Evolutionary conservation across 2,113 vertebrate genomes (phyloP).

Genomic region (Maccullochella peelii): DNA sequence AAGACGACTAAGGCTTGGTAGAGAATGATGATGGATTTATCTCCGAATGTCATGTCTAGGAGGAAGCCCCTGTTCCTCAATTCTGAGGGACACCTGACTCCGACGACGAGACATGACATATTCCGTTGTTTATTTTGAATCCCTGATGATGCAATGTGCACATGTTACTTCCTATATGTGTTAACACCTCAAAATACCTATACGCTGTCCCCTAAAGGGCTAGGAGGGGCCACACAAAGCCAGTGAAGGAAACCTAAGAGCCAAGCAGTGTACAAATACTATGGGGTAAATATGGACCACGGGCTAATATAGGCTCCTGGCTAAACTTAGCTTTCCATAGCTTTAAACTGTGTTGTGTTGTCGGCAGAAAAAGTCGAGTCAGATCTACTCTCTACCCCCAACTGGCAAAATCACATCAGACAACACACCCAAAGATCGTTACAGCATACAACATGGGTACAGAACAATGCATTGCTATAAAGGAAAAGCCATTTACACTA

Average conservation of each 20-base stretch:
- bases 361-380: not conserved
- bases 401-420: not conserved
- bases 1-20: not conserved
- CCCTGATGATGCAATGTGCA: not conserved
- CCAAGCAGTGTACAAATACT: not conserved
- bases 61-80: not conserved
- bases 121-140: not conserved
- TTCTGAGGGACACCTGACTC: not conserved
- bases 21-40: not conserved
- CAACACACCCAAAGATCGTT: not conserved
- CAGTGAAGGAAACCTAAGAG: constrained; percentile 27
- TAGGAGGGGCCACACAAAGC: constrained; percentile 2
- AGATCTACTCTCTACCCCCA: not conserved
- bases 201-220: not conserved
- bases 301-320: constrained; percentile 34
- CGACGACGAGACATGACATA: not conserved
- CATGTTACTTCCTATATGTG: not conserved
- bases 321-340: constrained; percentile 68
- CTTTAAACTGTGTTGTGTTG: constrained; percentile 40
- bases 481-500: not conserved
- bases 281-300: constrained; percentile 29
- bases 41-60: not conserved
- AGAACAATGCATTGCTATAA: too few species aligned
- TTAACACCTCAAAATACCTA: constrained; percentile 11
- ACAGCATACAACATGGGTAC: too few species aligned